Percentiles rank a stretch among this genome's conserved stretches.
These are phyloP conservation scores for Darevskia mixta DNA, from an alignment of 2,797 vertebrate species.

Conservation along the genomic window DNA sequence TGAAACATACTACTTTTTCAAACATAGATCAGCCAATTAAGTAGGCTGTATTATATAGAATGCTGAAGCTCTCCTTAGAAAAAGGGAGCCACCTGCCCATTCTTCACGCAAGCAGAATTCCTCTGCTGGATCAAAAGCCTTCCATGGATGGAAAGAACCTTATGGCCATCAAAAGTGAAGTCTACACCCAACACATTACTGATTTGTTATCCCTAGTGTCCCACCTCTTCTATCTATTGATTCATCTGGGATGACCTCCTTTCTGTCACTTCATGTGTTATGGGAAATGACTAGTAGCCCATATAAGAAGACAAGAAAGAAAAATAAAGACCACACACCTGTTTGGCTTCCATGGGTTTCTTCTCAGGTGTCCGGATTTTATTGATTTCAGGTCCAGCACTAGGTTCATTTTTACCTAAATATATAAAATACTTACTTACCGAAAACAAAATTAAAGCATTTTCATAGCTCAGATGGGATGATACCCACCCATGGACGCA, in stretches of 20 bases:
- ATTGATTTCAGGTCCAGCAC: conserved; percentile 88
- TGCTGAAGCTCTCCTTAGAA: neutral
- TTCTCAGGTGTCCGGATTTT: conserved; percentile 95
- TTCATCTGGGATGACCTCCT: neutral
- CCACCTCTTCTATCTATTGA: neutral
- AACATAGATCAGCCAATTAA: neutral
- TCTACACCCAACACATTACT: neutral
- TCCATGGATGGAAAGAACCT: no score
- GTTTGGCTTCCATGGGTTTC: conserved; percentile 89
- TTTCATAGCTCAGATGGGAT: neutral
- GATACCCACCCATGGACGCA: neutral
- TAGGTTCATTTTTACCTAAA: conserved; percentile 91
- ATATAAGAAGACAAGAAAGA: neutral
- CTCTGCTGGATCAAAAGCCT: no score
- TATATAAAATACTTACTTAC: conserved; percentile 34
- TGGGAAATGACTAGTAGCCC: neutral
- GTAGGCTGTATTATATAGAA: neutral
- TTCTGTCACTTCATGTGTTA: neutral
- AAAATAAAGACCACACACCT: conserved; percentile 76
- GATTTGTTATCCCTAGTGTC: neutral
- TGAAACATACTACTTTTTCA: neutral
- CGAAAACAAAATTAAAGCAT: neutral
- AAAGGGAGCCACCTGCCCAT: no score
- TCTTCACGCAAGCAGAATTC: no score
- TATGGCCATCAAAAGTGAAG: no score